Base-by-base conservation (phyloP, 2,888 invertebrate species). In the Drosophila putrida region DNA sequence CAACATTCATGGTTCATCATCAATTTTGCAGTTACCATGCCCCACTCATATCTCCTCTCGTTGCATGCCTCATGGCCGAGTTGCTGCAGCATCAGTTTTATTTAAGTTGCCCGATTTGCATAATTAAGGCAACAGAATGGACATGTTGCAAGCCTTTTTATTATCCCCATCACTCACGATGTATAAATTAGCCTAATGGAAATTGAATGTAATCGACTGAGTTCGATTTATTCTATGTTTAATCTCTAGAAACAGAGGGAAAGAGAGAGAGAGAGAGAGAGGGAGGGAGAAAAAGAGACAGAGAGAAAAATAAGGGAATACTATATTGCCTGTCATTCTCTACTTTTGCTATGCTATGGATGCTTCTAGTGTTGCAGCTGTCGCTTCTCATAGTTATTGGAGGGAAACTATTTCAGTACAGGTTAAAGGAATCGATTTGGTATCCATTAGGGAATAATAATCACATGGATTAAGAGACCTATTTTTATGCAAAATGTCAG, bases 141-240 rank as follows among this genome's bases (percentile, higher is more conserved):
- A 28, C 31, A 33, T 47, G 59, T 46, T 35, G 41, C 46, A 53
- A 28, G 36, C 59, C 13, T 39, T 63, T 60, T 55, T 59, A 43
- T 28, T 28, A 71, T 51, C 49, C 55, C 49, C 61, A 9, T 20
- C 25, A 27, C 54, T 49, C 54, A 51, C 20, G 20, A 49, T 76
- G 62, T 61, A 66, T 68, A 69, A 76, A 68, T 63, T 68, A 51
- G 57, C 11, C 54, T 68, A 78, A 79, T 79, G 71, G 82, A 78
- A 54, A 68, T 71, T 67, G 65, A 61, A 64, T 78, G 62, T 61
- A 36, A 49, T 38, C 53, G 33, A 46, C 62, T 39, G 44, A 15
- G 25, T 9, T 49, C 9, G 38, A 38, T 38, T 59, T 46, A 54
- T 39, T 36, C 27, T 20, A 15, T 39, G 11, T 46, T 28, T 11